phyloP scores from a whole-genome alignment of 1,140 invertebrate species.

The Meloidogyne exigua region DNA sequence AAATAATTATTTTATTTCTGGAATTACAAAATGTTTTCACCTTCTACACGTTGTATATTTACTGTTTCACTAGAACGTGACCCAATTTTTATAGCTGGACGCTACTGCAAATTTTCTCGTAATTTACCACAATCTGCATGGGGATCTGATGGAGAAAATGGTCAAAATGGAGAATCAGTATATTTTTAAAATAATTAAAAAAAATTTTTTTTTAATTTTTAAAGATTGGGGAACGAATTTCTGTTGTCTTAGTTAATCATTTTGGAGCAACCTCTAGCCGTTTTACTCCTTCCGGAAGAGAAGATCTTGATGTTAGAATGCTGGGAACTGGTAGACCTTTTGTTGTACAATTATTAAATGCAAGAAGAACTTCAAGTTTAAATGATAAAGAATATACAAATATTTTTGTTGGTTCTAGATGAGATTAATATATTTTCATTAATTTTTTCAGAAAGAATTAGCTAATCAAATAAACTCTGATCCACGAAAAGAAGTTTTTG shows the following conservation, averaged over 20 bases:
- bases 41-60: conserved; percentile 36
- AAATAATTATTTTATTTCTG: conserved; percentile 30
- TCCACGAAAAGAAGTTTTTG: conserved; percentile 42
- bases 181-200: conserved; percentile 10
- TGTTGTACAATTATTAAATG: conserved; percentile 48
- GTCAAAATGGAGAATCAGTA: neutral
- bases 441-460: conserved; percentile 5
- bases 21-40: conserved; percentile 41
- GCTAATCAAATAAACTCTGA: conserved; percentile 16
- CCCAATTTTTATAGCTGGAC: conserved; percentile 52
- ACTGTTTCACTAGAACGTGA: conserved; percentile 49
- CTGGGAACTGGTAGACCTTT: conserved; percentile 64
- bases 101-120: conserved; percentile 60
- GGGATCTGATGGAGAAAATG: conserved; percentile 35
- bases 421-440: neutral
- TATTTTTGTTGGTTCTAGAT: neutral
- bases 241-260: conserved; percentile 32
- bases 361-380: conserved; percentile 17
- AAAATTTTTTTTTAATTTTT: conserved; percentile 21
- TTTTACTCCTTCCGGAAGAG: conserved; percentile 55
- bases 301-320: conserved; percentile 56
- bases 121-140: conserved; percentile 57
- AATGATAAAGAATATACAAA: neutral
- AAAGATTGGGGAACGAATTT: conserved; percentile 57
- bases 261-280: conserved; percentile 40